phyloP scores from a whole-genome alignment of 2,888 invertebrate genomes.

The Calameuta pallipes region DNA sequence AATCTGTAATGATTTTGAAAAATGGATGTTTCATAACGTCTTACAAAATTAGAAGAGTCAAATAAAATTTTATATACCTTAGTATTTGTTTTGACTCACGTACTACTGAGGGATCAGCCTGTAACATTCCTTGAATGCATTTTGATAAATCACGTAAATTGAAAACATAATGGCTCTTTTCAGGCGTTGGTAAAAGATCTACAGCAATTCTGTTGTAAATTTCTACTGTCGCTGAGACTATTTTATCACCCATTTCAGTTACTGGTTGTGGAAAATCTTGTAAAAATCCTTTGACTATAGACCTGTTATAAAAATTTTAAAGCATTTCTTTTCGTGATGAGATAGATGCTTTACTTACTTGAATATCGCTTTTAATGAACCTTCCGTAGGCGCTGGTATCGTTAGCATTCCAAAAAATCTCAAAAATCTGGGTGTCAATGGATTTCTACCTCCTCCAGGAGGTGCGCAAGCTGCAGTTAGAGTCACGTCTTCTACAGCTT shows the following conservation, averaged over 20 bases:
- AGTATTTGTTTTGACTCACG: slow-evolving; percentile 76
- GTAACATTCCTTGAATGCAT: slow-evolving; percentile 89
- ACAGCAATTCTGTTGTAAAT: slow-evolving; percentile 83
- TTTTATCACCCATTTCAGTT: slow-evolving; percentile 74
- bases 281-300: slow-evolving; percentile 81
- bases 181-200: slow-evolving; percentile 89
- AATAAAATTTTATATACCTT: slow-evolving; percentile 66
- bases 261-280: slow-evolving; percentile 80
- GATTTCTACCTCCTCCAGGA: slow-evolving; percentile 90
- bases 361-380: slow-evolving; percentile 83
- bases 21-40: neutral
- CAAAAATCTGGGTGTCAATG: slow-evolving; percentile 84
- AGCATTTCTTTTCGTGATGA: neutral
- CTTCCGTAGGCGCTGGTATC: slow-evolving; percentile 83
- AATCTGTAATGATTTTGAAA: slow-evolving; percentile 69
- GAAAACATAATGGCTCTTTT: slow-evolving; percentile 93
- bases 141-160: slow-evolving; percentile 92
- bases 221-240: slow-evolving; percentile 86
- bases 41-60: neutral
- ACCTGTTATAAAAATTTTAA: slow-evolving; percentile 60
- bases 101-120: slow-evolving; percentile 80
- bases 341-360: slow-evolving; percentile 49
- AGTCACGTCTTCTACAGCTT: slow-evolving; percentile 85
- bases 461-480: slow-evolving; percentile 88
- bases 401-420: slow-evolving; percentile 89